Evolutionary conservation across 2,888 invertebrate genomes (phyloP).

Genomic region (Sycophila texana): DNA sequence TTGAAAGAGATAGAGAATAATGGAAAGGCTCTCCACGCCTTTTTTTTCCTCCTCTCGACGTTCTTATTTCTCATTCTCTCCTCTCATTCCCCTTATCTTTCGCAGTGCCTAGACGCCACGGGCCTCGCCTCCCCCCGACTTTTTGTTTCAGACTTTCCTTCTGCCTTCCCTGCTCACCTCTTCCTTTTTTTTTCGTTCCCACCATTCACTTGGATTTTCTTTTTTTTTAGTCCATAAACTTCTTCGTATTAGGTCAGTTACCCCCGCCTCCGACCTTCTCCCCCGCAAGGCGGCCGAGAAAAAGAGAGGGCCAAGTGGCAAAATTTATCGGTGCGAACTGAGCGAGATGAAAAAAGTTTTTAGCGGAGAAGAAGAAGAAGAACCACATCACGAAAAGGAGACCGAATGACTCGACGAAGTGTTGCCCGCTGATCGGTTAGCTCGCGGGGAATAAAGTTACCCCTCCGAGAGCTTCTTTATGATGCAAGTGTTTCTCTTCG

Average conservation of each 20-base stretch:
- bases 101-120: neutral
- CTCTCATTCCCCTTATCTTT: neutral
- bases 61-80: neutral
- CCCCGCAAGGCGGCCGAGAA: neutral
- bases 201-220: conserved; percentile 45
- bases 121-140: neutral
- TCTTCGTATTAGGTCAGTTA: conserved; percentile 49
- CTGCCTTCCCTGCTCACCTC: too few species aligned
- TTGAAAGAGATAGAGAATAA: conserved; percentile 39
- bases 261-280: neutral
- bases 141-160: conserved; percentile 19
- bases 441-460: conserved; percentile 21
- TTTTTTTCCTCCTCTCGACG: neutral
- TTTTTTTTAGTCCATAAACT: conserved; percentile 50
- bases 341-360: conserved; percentile 52
- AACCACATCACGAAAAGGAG: conserved; percentile 19
- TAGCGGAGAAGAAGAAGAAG: neutral
- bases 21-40: conserved; percentile 19
- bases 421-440: conserved; percentile 21
- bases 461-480: too few species aligned
- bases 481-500: too few species aligned
- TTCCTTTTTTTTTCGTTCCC: neutral
- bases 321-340: conserved; percentile 46
- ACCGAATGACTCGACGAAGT: conserved; percentile 26
- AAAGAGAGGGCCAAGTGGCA: conserved; percentile 20